Evolutionary conservation across 2,797 vertebrate species (phyloP).

Genomic region (Myotis pilosus): DNA sequence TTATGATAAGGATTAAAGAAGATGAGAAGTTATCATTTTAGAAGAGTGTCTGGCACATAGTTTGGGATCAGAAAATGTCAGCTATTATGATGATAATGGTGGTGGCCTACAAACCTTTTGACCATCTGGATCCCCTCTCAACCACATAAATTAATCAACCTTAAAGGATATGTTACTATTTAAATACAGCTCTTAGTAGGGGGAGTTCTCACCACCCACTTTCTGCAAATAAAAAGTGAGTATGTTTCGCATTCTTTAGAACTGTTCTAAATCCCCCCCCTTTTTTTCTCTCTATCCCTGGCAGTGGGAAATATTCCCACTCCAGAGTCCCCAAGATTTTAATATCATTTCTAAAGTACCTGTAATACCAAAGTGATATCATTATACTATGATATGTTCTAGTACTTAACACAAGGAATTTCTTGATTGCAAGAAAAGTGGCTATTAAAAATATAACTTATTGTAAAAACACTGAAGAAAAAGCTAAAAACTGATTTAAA

Average conservation of each 20-base stretch:
- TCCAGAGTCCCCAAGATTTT: background rate
- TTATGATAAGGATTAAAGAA: background rate
- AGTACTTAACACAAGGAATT: background rate
- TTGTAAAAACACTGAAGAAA: background rate
- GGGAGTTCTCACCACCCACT: background rate
- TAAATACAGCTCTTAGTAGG: background rate
- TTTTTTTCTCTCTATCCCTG: background rate
- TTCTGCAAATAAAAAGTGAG: background rate
- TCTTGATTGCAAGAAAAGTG: background rate
- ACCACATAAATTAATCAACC: background rate
- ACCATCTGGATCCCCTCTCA: background rate
- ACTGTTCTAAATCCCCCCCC: background rate
- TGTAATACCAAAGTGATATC: background rate
- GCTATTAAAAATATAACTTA: background rate
- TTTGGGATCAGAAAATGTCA: background rate
- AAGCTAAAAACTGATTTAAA: background rate
- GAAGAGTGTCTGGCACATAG: background rate
- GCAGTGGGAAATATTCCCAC: background rate
- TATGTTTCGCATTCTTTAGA: background rate
- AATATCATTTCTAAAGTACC: background rate
- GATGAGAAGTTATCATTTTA: background rate
- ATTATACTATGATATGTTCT: background rate
- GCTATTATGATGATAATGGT: background rate
- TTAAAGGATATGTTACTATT: background rate
- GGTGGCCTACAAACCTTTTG: background rate